A percentile compares a stretch with the other conserved stretches of the same genome.
These are phyloP conservation scores for Pachyrhynchus sulphureomaculatus DNA, from an alignment of 1,140 invertebrate species.

Conservation along the genomic window DNA sequence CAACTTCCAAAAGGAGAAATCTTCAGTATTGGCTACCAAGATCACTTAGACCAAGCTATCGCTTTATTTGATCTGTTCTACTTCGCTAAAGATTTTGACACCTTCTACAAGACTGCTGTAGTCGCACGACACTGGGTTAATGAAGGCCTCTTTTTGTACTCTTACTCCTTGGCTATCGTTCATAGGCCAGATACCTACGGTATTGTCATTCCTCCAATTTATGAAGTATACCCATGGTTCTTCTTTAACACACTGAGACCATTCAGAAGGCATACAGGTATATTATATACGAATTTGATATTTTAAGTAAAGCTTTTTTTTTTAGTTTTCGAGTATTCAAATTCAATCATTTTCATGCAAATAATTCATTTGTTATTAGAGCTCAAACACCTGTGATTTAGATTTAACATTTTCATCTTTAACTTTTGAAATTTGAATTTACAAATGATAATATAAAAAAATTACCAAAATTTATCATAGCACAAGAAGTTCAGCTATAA, in stretches of 20 bases:
- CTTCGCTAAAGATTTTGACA: conserved; percentile 64
- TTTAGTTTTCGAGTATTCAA: neutral
- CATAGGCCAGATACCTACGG: conserved; percentile 63
- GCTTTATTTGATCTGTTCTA: conserved; percentile 68
- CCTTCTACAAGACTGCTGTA: conserved; percentile 60
- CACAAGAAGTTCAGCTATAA: too few species aligned
- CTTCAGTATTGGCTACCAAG: conserved; percentile 62
- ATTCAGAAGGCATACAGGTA: conserved; percentile 59
- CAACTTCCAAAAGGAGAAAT: conserved; percentile 60
- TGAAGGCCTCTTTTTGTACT: conserved; percentile 65
- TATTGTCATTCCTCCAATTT: conserved; percentile 63
- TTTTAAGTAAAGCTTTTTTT: neutral
- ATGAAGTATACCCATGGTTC: conserved; percentile 68
- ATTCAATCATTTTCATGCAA: neutral
- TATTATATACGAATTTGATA: neutral
- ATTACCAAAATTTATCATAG: too few species aligned
- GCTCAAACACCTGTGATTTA: too few species aligned
- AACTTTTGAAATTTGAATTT: too few species aligned
- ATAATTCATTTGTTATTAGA: too few species aligned
- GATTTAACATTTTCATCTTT: too few species aligned
- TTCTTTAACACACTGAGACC: conserved; percentile 61
- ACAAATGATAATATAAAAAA: too few species aligned
- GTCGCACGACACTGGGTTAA: conserved; percentile 65
- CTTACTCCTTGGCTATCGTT: conserved; percentile 60
- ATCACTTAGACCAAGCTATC: conserved; percentile 63